phyloP scores from a whole-genome alignment of 1,140 invertebrate genomes.

The Ceratina australensis region DNA sequence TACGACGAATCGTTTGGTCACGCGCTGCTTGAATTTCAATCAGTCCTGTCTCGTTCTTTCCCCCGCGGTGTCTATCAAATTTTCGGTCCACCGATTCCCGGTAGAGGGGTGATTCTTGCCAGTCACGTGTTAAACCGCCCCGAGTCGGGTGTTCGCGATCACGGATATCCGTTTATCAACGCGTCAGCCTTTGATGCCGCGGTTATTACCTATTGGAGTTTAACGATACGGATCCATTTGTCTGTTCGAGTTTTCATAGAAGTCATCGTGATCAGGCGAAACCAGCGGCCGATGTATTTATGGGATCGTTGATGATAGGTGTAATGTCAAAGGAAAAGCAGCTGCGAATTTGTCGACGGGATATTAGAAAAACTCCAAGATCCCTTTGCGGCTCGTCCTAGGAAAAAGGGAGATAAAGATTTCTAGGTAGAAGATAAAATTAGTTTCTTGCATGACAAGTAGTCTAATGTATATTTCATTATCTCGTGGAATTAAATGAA shows the following conservation, averaged over 20 bases:
- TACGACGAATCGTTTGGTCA: slow-evolving; percentile 58
- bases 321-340: no score
- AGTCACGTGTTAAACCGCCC: slow-evolving; percentile 51
- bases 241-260: neutral
- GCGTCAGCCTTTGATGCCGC: neutral
- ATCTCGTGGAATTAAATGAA: no score
- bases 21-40: slow-evolving; percentile 50
- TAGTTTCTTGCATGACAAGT: no score
- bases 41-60: neutral
- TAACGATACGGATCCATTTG: neutral
- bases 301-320: neutral
- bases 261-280: neutral
- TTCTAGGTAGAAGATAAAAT: no score
- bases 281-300: no score
- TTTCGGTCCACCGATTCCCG: neutral
- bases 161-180: neutral
- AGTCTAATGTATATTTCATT: no score
- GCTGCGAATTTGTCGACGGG: no score
- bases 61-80: neutral
- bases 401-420: no score
- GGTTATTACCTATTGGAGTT: neutral
- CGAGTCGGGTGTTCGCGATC: neutral
- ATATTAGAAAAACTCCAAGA: no score
- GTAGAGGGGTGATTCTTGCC: slow-evolving; percentile 6
- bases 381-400: no score